phyloP scores from a whole-genome alignment of 2,888 invertebrate species.

The Agelastica alni region DNA sequence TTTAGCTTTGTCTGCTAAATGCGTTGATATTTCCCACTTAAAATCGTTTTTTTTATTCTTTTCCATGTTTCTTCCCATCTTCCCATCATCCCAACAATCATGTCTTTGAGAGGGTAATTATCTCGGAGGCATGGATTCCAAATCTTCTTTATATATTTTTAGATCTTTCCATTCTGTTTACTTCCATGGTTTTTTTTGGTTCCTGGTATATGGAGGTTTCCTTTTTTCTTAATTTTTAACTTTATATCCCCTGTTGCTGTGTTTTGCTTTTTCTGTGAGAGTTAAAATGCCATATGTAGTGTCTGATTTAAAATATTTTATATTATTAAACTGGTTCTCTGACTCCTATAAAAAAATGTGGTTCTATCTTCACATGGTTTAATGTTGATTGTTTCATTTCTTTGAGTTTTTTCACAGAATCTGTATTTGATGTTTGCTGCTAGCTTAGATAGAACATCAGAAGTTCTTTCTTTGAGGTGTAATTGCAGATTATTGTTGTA shows the following conservation, averaged over 20 bases:
- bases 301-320: not conserved
- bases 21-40: not conserved
- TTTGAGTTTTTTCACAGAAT: not conserved
- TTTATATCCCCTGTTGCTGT: not conserved
- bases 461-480: not conserved
- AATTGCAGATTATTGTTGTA: not conserved
- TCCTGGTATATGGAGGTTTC: not conserved
- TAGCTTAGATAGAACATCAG: not conserved
- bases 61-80: not conserved
- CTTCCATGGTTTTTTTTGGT: too few relatives aligned
- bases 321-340: not conserved
- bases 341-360: not conserved
- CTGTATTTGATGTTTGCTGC: not conserved
- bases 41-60: not conserved
- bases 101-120: too few relatives aligned
- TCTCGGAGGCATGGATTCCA: too few relatives aligned
- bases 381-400: not conserved
- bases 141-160: too few relatives aligned
- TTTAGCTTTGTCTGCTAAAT: not conserved
- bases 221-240: not conserved
- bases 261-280: not conserved
- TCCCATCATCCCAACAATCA: too few relatives aligned
- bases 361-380: not conserved
- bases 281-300: not conserved
- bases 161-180: too few relatives aligned